phyloP scores from a whole-genome alignment of 92 coral and sea anemone species.

The Epizoanthus rinbou region DNA sequence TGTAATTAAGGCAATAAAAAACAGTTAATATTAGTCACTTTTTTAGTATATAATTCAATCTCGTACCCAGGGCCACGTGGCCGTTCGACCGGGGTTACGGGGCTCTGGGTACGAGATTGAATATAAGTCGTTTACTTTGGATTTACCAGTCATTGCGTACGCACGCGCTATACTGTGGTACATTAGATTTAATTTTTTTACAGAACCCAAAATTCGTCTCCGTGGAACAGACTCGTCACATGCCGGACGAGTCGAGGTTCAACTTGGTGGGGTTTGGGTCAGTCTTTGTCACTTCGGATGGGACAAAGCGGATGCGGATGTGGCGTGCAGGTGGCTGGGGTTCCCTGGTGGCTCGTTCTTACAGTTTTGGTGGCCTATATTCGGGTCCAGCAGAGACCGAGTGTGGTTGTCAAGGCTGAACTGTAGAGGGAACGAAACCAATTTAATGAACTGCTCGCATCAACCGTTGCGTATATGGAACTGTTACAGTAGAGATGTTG shows the following conservation, averaged over 20 bases:
- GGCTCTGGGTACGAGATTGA: too few species aligned
- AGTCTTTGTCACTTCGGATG: neutral
- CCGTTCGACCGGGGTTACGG: too few species aligned
- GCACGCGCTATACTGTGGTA: too few species aligned
- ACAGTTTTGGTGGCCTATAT: constrained; percentile 23
- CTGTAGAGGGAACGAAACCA: constrained; percentile 1
- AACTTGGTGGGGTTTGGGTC: constrained; percentile 17
- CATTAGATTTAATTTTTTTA: neutral
- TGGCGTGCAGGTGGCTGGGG: constrained; percentile 31
- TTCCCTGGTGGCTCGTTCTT: constrained; percentile 15
- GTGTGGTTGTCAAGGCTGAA: neutral
- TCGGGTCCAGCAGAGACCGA: neutral
- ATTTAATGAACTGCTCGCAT: neutral
- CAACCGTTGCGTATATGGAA: too few species aligned
- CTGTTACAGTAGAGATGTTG: constrained; percentile 10
- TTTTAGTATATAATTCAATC: too few species aligned
- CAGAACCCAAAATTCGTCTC: constrained; percentile 30
- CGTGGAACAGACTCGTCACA: neutral
- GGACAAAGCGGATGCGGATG: constrained; percentile 6
- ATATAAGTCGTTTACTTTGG: too few species aligned
- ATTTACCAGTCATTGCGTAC: too few species aligned
- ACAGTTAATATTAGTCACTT: too few species aligned
- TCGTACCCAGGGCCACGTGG: too few species aligned
- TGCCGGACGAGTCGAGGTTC: constrained; percentile 25
- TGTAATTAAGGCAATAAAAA: too few species aligned